Percentiles rank a stretch among this genome's conserved stretches.
Conservation (phyloP, 2,888 invertebrate species). For the Phaonia tiefii region DNA sequence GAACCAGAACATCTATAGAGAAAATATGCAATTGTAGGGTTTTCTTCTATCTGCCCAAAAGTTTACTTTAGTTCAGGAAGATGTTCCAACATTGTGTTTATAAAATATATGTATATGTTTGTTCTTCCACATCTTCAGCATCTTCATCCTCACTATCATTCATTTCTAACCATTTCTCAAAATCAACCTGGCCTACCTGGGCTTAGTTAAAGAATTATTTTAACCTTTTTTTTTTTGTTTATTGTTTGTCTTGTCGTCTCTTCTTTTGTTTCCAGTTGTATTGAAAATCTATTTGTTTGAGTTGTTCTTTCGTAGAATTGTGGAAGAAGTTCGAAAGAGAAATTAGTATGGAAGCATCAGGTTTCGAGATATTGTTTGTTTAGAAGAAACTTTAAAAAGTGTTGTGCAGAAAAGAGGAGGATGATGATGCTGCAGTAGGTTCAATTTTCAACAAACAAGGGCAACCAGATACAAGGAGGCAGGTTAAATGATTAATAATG, state of each 20-base stretch:
- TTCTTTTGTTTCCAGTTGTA: background rate
- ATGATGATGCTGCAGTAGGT: too few relatives aligned
- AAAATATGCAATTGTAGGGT: slow-evolving; percentile 3
- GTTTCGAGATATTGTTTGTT: too few relatives aligned
- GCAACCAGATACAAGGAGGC: too few relatives aligned
- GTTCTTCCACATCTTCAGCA: slow-evolving; percentile 3
- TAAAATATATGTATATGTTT: too few relatives aligned
- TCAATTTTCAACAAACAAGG: too few relatives aligned
- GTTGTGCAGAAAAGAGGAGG: too few relatives aligned
- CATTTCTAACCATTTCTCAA: too few relatives aligned
- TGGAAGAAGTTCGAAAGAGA: background rate
- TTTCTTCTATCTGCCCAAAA: slow-evolving; percentile 10
- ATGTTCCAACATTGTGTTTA: slow-evolving; percentile 19
- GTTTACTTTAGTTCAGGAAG: slow-evolving; percentile 9
- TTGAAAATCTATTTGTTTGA: slow-evolving; percentile 30
- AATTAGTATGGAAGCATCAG: too few relatives aligned
- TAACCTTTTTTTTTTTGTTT: slow-evolving; percentile 5
- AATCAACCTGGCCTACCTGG: background rate
- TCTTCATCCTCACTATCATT: background rate
- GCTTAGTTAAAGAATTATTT: slow-evolving; percentile 1
- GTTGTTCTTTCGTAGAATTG: slow-evolving; percentile 9
- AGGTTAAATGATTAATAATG: too few relatives aligned
- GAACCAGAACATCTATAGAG: background rate
- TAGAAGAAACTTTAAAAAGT: too few relatives aligned
- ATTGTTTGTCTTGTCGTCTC: slow-evolving; percentile 5